Conservation (phyloP, 2,113 vertebrate genomes). For the Leptosomus discolor region DNA sequence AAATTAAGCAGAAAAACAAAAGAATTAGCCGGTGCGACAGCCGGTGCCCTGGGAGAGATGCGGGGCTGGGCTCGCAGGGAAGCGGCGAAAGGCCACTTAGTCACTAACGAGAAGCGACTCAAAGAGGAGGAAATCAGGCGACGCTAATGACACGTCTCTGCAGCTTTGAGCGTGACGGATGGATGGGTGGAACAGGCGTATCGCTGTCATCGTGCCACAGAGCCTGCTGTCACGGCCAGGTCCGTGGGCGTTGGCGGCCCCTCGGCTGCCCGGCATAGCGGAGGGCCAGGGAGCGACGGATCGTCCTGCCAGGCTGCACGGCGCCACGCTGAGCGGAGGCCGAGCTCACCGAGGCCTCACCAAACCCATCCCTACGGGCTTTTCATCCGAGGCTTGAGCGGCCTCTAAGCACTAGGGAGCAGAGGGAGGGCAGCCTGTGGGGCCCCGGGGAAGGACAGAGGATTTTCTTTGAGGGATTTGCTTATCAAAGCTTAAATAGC, state of each 20-base stretch:
- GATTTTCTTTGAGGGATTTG: not conserved
- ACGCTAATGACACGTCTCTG: not conserved
- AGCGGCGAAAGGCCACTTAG: not conserved
- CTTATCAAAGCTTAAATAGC: not conserved
- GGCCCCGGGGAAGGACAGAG: not conserved
- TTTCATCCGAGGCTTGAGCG: not conserved
- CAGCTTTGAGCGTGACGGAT: not conserved
- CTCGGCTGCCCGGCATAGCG: not conserved
- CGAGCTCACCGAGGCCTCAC: not conserved
- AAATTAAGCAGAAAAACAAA: constrained; percentile 2
- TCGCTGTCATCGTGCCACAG: not conserved
- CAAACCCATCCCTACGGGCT: not conserved
- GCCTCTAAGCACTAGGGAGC: fast-evolving
- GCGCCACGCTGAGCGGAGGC: not conserved
- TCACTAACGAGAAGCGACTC: not conserved
- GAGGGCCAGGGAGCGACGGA: not conserved
- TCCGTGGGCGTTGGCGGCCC: fast-evolving
- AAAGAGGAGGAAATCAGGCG: not conserved
- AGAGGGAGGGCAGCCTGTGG: not conserved
- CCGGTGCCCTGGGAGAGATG: not conserved
- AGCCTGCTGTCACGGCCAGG: not conserved
- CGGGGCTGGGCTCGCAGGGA: not conserved
- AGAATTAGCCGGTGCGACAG: not conserved
- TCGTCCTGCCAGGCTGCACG: not conserved
- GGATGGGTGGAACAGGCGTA: not conserved